These are phyloP conservation scores for Calliopsis andreniformis DNA, from an alignment of 1,140 invertebrate genomes.

Conservation along the genomic window DNA sequence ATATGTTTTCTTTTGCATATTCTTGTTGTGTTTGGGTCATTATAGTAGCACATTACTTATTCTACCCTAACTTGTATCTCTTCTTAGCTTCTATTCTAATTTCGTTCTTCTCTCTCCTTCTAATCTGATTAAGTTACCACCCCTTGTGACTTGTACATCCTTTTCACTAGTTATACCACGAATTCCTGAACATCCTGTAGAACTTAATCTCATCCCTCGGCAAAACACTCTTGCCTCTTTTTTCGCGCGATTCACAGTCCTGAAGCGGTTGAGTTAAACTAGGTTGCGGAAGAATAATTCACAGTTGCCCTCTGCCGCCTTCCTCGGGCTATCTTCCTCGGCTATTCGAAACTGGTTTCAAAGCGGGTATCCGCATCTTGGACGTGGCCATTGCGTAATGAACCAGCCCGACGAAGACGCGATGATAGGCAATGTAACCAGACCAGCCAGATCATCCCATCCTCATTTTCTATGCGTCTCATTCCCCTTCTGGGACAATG, in stretches of 20 bases:
- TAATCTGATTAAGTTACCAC: no score
- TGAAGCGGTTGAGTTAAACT: constrained; percentile 62
- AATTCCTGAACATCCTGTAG: background rate
- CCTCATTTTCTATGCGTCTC: no score
- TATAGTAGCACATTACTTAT: no score
- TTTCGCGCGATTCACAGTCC: constrained; percentile 27
- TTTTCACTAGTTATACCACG: background rate
- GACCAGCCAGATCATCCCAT: constrained; percentile 13
- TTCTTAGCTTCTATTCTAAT: no score
- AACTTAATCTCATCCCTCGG: background rate
- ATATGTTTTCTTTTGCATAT: no score
- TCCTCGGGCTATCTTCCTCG: constrained; percentile 35
- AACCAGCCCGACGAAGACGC: constrained; percentile 60
- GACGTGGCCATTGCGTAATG: constrained; percentile 65
- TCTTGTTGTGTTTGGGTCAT: no score
- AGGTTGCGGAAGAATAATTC: constrained; percentile 74
- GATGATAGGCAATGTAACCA: constrained; percentile 19
- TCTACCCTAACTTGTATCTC: no score
- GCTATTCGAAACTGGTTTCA: constrained; percentile 73
- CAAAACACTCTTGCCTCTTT: background rate
- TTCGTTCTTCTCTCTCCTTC: no score
- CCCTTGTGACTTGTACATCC: no score
- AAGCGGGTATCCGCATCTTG: constrained; percentile 65
- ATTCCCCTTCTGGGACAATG: no score
- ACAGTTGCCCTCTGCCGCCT: constrained; percentile 51